Evolutionary conservation across 2,113 vertebrate genomes (phyloP).

Genomic region (Diadophis punctatus): DNA sequence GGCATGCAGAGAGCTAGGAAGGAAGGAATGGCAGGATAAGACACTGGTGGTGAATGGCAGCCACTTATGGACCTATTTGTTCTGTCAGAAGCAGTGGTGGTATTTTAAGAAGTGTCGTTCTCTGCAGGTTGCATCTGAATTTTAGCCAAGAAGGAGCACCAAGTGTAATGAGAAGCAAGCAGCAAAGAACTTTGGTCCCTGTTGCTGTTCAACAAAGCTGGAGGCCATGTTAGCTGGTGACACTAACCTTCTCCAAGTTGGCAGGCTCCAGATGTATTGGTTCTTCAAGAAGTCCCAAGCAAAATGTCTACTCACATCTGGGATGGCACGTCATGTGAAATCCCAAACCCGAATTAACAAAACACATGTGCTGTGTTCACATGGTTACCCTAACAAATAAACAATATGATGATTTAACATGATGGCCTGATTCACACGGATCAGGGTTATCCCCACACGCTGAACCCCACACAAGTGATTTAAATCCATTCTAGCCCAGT

Average conservation of each 20-base stretch:
- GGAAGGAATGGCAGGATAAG: background rate
- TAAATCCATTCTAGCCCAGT: no score
- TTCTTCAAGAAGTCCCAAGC: background rate
- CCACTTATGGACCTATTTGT: background rate
- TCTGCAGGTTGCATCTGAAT: background rate
- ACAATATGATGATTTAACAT: no score
- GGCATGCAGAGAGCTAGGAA: background rate
- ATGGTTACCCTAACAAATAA: no score
- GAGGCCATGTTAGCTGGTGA: background rate
- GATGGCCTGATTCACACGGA: no score
- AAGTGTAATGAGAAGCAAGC: background rate
- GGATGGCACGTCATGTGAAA: background rate
- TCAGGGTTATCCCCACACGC: no score
- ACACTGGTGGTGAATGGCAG: background rate
- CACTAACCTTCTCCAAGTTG: background rate
- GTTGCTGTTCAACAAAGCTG: background rate
- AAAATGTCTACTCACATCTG: background rate
- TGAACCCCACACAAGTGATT: no score
- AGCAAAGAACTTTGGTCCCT: background rate
- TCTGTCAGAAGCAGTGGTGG: background rate
- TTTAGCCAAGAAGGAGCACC: background rate
- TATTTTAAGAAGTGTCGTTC: background rate
- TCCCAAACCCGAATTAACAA: background rate
- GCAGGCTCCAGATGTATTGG: background rate
- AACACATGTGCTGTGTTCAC: background rate